Evolutionary conservation across 2,888 invertebrate genomes (phyloP).

Genomic region (Zelleria hepariella): DNA sequence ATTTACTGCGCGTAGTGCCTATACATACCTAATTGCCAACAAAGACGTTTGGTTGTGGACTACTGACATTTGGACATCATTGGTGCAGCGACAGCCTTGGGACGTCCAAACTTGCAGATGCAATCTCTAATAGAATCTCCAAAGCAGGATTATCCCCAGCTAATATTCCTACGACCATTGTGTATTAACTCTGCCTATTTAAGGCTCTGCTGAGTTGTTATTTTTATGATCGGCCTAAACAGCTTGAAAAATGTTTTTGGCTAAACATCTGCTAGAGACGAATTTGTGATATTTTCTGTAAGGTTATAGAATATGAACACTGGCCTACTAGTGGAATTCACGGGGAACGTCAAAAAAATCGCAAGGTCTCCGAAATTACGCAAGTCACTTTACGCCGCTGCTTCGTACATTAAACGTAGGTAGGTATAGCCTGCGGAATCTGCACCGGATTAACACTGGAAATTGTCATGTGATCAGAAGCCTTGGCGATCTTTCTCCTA

Average conservation of each 20-base stretch:
- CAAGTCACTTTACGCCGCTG: conserved; percentile 8
- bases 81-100: not conserved
- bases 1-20: too few species aligned
- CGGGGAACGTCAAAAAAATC: conserved; percentile 10
- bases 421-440: not conserved
- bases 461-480: too few species aligned
- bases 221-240: too few species aligned
- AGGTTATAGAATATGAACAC: not conserved
- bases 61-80: not conserved
- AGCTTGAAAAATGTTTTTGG: not conserved
- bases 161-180: not conserved
- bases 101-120: not conserved
- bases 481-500: too few species aligned
- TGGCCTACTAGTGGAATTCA: conserved; percentile 1
- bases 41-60: too few species aligned
- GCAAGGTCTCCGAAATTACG: conserved; percentile 8
- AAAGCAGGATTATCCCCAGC: not conserved
- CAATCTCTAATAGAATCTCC: not conserved
- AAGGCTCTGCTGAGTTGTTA: too few species aligned
- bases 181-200: not conserved
- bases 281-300: not conserved
- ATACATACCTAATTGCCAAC: too few species aligned
- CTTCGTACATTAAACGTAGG: not conserved
- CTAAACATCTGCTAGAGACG: not conserved
- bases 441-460: not conserved